These are phyloP conservation scores for Nesidiocoris tenuis DNA, from an alignment of 2,888 invertebrate genomes.

Conservation along the genomic window DNA sequence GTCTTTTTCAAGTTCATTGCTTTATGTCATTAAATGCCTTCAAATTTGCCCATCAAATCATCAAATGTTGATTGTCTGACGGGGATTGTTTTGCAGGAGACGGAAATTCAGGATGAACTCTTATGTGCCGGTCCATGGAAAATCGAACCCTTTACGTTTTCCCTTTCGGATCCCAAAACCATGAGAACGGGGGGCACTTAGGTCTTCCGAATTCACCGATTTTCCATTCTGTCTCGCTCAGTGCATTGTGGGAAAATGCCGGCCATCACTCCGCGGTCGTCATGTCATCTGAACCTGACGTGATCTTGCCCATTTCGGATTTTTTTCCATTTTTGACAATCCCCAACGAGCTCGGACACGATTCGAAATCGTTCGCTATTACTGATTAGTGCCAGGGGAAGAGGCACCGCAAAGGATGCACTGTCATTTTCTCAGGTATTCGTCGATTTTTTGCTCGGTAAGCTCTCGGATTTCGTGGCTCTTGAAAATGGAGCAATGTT, in stretches of 20 bases:
- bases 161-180: no score
- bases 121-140: no score
- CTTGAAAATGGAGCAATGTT: conserved; percentile 11
- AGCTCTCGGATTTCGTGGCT: conserved; percentile 1
- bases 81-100: no score
- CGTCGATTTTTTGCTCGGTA: no score
- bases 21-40: no score
- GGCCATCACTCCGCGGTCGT: conserved; percentile 2
- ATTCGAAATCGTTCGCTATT: conserved; percentile 8
- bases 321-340: neutral
- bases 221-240: conserved; percentile 29
- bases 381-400: conserved; percentile 34
- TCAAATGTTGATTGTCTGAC: no score
- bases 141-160: neutral
- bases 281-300: conserved; percentile 24
- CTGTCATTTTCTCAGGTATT: conserved; percentile 5
- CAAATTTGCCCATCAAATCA: no score
- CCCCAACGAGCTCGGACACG: neutral
- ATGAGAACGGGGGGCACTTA: no score
- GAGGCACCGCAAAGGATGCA: neutral
- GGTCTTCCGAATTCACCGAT: no score
- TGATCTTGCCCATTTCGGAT: conserved; percentile 9
- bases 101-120: no score
- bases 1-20: no score
- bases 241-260: conserved; percentile 35